Evolutionary conservation across 2,888 invertebrate species (phyloP).

Genomic region (Drosophila yooni): DNA sequence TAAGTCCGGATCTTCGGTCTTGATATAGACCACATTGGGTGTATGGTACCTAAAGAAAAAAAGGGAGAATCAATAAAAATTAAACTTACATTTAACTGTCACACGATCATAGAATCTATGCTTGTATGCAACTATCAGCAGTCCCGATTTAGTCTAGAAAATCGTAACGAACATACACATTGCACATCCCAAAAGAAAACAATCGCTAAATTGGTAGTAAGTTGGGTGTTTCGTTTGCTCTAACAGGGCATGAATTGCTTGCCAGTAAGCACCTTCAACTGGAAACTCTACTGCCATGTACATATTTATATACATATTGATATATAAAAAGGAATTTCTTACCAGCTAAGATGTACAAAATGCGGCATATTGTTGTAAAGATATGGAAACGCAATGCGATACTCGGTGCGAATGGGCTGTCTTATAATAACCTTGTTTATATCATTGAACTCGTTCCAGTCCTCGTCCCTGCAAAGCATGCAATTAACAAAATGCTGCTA

Average conservation of each 20-base stretch:
- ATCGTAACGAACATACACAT: conserved; percentile 84
- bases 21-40: conserved; percentile 99
- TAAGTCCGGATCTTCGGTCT: conserved; percentile 99
- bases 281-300: conserved; percentile 60
- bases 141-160: conserved; percentile 83
- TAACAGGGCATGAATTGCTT: conserved; percentile 69
- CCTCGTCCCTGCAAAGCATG: conserved; percentile 92
- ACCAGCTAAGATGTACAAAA: conserved; percentile 99
- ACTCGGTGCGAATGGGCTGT: conserved; percentile 99
- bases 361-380: conserved; percentile 99
- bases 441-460: conserved; percentile 99
- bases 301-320: neutral
- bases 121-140: conserved; percentile 87
- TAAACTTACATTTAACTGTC: neutral
- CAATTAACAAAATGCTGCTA: no score
- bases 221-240: conserved; percentile 79
- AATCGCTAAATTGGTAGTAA: conserved; percentile 87
- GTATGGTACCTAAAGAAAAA: conserved; percentile 94
- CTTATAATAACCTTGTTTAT: conserved; percentile 99
- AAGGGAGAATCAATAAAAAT: neutral
- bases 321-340: conserved; percentile 84
- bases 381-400: conserved; percentile 99
- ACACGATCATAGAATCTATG: neutral
- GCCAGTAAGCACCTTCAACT: conserved; percentile 19
- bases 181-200: conserved; percentile 86